Evolutionary conservation across 2,888 invertebrate genomes (phyloP), one percentile per base, ranked within the genome.

Genomic region (Nomada lathburiana): DNA sequence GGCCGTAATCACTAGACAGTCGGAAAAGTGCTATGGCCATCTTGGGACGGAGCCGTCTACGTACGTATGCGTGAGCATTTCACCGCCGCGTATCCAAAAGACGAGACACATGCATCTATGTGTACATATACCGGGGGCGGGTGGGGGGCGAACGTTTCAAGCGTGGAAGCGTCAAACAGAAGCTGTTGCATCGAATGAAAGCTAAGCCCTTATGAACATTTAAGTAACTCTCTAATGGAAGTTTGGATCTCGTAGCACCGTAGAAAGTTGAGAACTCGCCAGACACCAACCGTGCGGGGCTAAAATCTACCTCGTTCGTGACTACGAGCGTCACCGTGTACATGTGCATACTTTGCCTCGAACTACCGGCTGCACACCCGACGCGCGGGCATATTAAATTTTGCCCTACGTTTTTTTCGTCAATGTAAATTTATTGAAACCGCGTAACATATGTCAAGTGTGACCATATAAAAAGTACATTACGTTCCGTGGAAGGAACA

Each of bases 191-290:
- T 75, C 70, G 80, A 85, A 80, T 75, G 75, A 84, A 85, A 82
- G 82, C 86, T 67, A 69, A 86, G 75, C 84, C 84, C 85, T 89
- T 85, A 85, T 85, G 87, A 88, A 86, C 86, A 85, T 87, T 87
- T 86, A 84, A 89, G 88, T 87, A 87, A 88, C 87, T 87, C 82
- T 72, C 83, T 88, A 87, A 89, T 89, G 87, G 87, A 89, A 84
- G 83, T 85, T 84, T 80, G 80, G 77, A 74, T 80, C 83, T 52
- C 83, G 80, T 84, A 83, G 85, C 76, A 77, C 44, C 63, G 80
- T 63, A 64, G 79, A 84, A 86, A 89, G 84, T 89, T 86, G 80
- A 88, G 78, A 83, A 84, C 86, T 87, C 82, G 65, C 64, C 73
- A 79, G 81, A 84, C 86, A 60, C 73, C 81, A 68, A 67, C 52